Percentiles rank a stretch among this genome's conserved stretches.
phyloP scores from a whole-genome alignment of 2,888 invertebrate genomes.

The Macrosoma leucophasiata region DNA sequence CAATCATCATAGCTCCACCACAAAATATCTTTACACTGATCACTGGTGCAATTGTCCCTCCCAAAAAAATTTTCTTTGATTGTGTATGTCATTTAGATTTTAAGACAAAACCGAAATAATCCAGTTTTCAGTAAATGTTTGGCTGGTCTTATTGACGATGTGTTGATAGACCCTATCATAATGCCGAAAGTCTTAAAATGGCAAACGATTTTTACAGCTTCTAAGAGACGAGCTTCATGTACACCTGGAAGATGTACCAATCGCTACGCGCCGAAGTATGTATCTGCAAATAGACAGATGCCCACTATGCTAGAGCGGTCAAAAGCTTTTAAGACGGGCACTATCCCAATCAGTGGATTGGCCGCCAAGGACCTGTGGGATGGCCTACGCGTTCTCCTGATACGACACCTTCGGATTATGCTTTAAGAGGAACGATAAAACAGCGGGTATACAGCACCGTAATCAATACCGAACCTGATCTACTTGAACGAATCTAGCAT shows the following conservation, averaged over 20 bases:
- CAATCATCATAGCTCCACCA: no score
- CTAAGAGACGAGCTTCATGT: not conserved
- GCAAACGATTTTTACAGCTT: not conserved
- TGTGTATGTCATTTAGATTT: conserved; percentile 16
- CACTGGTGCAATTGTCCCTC: no score
- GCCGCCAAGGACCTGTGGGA: conserved; percentile 17
- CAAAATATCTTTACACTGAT: no score
- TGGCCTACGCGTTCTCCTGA: conserved; percentile 26
- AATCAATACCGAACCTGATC: no score
- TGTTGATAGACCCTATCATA: not conserved
- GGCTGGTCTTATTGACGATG: not conserved
- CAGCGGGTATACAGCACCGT: conserved; percentile 15
- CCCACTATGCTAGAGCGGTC: conserved; percentile 4
- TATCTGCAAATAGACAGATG: conserved; percentile 1
- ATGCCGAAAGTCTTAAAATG: not conserved
- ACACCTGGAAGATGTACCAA: not conserved
- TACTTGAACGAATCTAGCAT: no score
- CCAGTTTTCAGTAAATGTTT: not conserved
- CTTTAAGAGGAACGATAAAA: conserved; percentile 20
- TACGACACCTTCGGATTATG: conserved; percentile 21
- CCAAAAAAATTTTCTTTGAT: no score
- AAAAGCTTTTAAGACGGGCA: conserved; percentile 11
- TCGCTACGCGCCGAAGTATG: not conserved
- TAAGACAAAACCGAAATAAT: conserved; percentile 2
- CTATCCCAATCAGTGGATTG: conserved; percentile 22